These are phyloP conservation scores for Ryuthela nishihirai DNA, from an alignment of 2,888 invertebrate genomes.

Conservation along the genomic window DNA sequence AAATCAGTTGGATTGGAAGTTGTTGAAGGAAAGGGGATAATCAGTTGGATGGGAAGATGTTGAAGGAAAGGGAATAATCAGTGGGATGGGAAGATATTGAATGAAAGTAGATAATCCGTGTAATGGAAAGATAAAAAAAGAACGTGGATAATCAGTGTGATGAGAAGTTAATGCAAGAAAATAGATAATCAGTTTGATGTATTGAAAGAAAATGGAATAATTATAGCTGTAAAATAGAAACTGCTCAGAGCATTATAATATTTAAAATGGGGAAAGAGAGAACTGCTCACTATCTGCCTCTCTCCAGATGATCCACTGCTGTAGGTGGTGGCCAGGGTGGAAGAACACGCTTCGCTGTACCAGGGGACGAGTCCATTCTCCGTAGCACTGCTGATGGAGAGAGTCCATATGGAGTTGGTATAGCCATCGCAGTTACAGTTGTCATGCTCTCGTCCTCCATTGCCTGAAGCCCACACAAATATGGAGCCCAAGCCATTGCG, in stretches of 20 bases:
- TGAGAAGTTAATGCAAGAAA: neutral
- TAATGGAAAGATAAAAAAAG: neutral
- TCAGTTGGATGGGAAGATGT: neutral
- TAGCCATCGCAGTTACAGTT: constrained; percentile 99
- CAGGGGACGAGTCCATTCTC: constrained; percentile 82
- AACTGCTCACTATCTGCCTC: constrained; percentile 53
- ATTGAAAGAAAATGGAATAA: neutral
- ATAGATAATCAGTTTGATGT: neutral
- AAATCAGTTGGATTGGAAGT: neutral
- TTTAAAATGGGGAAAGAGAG: neutral
- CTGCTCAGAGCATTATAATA: neutral
- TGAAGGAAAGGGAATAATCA: neutral
- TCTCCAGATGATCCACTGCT: constrained; percentile 86
- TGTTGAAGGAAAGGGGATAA: neutral
- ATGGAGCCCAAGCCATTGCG: constrained; percentile 62
- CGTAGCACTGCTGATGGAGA: constrained; percentile 88
- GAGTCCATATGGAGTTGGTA: constrained; percentile 97
- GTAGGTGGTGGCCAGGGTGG: constrained; percentile 96
- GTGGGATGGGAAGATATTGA: neutral
- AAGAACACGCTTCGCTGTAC: constrained; percentile 99
- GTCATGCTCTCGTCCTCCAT: constrained; percentile 92
- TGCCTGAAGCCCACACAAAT: constrained; percentile 98
- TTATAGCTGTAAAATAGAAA: neutral
- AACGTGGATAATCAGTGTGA: neutral
- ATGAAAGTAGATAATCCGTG: neutral